Evolutionary conservation across 2,113 vertebrate species (phyloP), one percentile per base, ranked within the genome.

Genomic region (Albula goreensis): DNA sequence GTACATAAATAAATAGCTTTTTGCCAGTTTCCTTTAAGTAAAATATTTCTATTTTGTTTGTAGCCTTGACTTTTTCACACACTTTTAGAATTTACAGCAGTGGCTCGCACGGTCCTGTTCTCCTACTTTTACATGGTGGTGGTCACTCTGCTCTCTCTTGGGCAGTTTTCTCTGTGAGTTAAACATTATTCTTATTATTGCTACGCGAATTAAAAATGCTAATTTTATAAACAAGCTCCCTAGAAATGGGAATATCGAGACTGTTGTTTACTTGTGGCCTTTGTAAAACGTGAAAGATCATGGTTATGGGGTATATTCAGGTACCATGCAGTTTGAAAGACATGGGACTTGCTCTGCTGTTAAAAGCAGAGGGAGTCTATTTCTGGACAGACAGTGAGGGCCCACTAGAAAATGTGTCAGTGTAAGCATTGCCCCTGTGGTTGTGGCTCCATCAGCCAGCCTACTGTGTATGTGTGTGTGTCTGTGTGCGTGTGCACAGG

Each of bases 111-210:
- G 98, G 98, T 1, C 98, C 98, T 1, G 97, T 99, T 50, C 89
- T 99, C 83, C 93, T 99, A 11, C 93, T 99, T 19, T 90, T 99
- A 6, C 98, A 99, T 0, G 98, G 98, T 15, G 98, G 98, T 90
- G 98, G 98, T 50, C 98, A 99, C 91, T 99, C 98, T 88, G 98
- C 98, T 0, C 97, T 99, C 12, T 99, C 98, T 89, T 99, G 98
- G 98, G 98, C 98, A 2, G 98, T 99, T 0, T 99, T 99, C 89
- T 98, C 97, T 79, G 98, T 99, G 89, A 96, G 97, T 94, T 31
- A 31, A 41, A 41, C 31, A 41, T 41, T 41, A 41, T 41, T 41
- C 31, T 41, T 41, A 41, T 41, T 41, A 41, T 41, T 41, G 31
- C 31, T 41, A 41, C 31, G 31, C 1, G 31, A 41, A 41, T 41